Evolutionary conservation across 1,140 invertebrate genomes (phyloP).

Genomic region (Phortica variegata): DNA sequence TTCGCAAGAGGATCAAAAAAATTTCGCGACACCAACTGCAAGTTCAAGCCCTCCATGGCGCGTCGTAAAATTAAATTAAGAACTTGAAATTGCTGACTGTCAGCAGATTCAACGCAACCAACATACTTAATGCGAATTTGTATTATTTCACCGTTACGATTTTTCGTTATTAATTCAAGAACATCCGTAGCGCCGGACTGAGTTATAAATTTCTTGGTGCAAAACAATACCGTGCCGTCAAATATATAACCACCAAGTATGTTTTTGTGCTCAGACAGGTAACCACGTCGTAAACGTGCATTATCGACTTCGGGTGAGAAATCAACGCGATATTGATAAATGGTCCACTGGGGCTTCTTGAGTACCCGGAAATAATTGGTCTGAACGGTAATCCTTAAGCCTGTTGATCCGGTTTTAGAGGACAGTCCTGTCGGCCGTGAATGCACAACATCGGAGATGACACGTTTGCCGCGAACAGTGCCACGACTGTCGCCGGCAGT

Average conservation of each 20-base stretch:
- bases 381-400: constrained; percentile 51
- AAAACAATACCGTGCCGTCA: constrained; percentile 59
- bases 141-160: constrained; percentile 43
- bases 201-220: constrained; percentile 26
- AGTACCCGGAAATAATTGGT: constrained; percentile 78
- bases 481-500: constrained; percentile 26
- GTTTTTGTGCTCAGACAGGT: constrained; percentile 28
- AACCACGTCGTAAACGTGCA: constrained; percentile 27
- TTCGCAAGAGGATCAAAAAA: constrained; percentile 72
- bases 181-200: constrained; percentile 9
- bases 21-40: constrained; percentile 73
- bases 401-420: constrained; percentile 28
- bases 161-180: constrained; percentile 38
- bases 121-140: constrained; percentile 34
- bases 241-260: constrained; percentile 58
- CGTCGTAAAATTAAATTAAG: constrained; percentile 70
- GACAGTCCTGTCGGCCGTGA: constrained; percentile 28
- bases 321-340: constrained; percentile 83
- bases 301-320: constrained; percentile 65
- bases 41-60: constrained; percentile 64
- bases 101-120: constrained; percentile 30
- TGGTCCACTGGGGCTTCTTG: constrained; percentile 68
- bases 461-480: constrained; percentile 34
- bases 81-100: constrained; percentile 40
- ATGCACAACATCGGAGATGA: constrained; percentile 32